Conservation (phyloP, 2,888 invertebrate species). For the Caenorhabditis imperialis region DNA sequence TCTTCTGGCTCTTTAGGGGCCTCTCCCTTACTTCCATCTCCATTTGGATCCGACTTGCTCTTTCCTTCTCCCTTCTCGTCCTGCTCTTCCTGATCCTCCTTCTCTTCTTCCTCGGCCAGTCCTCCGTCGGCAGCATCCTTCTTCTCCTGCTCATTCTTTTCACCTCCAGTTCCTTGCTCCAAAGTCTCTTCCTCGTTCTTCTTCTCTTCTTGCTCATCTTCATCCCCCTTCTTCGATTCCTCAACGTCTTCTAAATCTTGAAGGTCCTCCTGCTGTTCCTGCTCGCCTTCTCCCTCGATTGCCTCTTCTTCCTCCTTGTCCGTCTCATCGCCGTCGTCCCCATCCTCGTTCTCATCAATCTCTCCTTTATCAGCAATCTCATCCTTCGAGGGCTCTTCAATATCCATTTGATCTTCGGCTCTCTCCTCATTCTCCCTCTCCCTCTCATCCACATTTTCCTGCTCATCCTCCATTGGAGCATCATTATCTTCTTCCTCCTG, state of each 20-base stretch:
- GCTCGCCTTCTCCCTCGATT: conserved; percentile 45
- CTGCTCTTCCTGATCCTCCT: conserved; percentile 57
- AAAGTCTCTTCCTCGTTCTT: conserved; percentile 57
- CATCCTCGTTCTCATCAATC: conserved; percentile 80
- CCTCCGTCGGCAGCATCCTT: conserved; percentile 58
- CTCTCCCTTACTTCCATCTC: conserved; percentile 63
- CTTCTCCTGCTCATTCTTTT: conserved; percentile 58
- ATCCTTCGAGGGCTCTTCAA: conserved; percentile 74
- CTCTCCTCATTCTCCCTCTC: conserved; percentile 79
- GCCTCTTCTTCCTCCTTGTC: conserved; percentile 65
- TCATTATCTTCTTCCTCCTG: conserved; percentile 82
- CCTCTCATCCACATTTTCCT: conserved; percentile 61
- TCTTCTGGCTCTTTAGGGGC: conserved; percentile 47
- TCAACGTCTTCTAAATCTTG: conserved; percentile 34
- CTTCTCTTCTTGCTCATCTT: conserved; percentile 46
- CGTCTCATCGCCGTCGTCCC: conserved; percentile 64
- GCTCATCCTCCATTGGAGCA: conserved; percentile 78
- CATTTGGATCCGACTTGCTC: conserved; percentile 73
- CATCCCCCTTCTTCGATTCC: conserved; percentile 32
- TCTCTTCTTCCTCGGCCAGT: conserved; percentile 53
- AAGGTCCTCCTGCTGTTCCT: conserved; percentile 20
- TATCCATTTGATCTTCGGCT: conserved; percentile 37
- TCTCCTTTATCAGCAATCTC: conserved; percentile 78
- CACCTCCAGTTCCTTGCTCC: conserved; percentile 55
- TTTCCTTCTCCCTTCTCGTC: conserved; percentile 61